Evolutionary conservation across 2,797 vertebrate genomes (phyloP).

Genomic region (Sus cebifrons): DNA sequence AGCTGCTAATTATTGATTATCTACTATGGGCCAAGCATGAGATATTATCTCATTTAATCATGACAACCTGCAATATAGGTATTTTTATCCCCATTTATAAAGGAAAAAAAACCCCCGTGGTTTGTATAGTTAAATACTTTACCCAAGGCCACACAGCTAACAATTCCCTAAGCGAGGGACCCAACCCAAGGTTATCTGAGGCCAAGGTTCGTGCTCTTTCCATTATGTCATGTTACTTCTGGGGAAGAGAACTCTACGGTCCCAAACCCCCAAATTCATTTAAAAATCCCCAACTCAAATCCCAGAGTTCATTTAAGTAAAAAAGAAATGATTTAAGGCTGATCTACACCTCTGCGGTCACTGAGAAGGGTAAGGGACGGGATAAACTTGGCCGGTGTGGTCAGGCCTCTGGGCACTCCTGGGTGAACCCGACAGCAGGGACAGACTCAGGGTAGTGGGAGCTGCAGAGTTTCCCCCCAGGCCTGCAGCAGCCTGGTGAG

Average conservation of each 20-base stretch:
- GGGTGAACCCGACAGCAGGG: not conserved
- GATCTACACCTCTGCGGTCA: not conserved
- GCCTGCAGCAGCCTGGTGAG: not conserved
- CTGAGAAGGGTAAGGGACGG: not conserved
- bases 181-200: constrained; percentile 33
- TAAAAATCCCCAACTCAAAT: not conserved
- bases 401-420: not conserved
- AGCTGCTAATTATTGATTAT: not conserved
- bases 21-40: not conserved
- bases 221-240: constrained; percentile 9
- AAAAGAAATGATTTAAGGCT: constrained; percentile 23
- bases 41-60: constrained; percentile 57
- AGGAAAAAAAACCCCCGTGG: not conserved
- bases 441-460: not conserved
- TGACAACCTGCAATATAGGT: not conserved
- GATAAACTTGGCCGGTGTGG: not conserved
- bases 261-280: not conserved
- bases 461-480: not conserved
- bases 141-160: constrained; percentile 63
- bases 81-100: constrained; percentile 12
- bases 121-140: constrained; percentile 51
- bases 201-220: constrained; percentile 42
- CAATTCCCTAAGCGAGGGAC: constrained; percentile 61
- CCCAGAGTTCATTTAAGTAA: constrained; percentile 44
- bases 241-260: constrained; percentile 38